A percentile compares a stretch with the other conserved stretches of the same genome.
Evolutionary conservation across 2,113 vertebrate genomes (phyloP).

Genomic region (Chaetorhynchus papuensis): DNA sequence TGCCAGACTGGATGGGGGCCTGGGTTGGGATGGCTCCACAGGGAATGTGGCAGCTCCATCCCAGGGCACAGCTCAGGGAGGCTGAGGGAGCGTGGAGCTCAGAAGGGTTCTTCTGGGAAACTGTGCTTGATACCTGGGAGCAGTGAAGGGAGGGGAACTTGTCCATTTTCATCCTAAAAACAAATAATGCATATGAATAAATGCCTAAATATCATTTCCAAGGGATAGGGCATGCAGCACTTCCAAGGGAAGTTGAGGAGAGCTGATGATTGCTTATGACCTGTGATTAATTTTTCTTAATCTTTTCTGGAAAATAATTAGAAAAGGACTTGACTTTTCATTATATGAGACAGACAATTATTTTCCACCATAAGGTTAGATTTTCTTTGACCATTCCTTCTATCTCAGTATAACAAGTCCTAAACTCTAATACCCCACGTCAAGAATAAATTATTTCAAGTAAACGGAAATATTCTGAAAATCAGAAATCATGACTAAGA

Average conservation of each 20-base stretch:
- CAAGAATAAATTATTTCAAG: not conserved
- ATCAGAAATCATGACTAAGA: not conserved
- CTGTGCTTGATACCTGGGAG: not conserved
- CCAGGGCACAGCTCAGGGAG: fast-evolving
- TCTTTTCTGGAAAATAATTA: not conserved
- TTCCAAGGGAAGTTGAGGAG: not conserved
- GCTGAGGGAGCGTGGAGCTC: not conserved
- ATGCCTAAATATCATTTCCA: not conserved
- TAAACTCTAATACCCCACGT: not conserved
- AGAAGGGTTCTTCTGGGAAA: not conserved
- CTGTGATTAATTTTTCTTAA: not conserved
- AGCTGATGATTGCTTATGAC: not conserved
- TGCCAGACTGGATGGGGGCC: not conserved
- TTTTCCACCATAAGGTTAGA: not conserved
- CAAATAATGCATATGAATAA: not conserved
- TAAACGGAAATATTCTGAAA: not conserved
- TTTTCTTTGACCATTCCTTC: not conserved
- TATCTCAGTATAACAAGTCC: not conserved
- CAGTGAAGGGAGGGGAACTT: not conserved
- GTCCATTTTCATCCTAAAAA: not conserved
- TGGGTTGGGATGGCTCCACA: not conserved
- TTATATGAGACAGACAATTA: not conserved
- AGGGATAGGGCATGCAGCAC: not conserved
- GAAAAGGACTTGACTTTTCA: not conserved
- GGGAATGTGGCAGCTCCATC: not conserved